Evolutionary conservation across 2,888 invertebrate species (phyloP).

Genomic region (Parascotia fuliginaria): DNA sequence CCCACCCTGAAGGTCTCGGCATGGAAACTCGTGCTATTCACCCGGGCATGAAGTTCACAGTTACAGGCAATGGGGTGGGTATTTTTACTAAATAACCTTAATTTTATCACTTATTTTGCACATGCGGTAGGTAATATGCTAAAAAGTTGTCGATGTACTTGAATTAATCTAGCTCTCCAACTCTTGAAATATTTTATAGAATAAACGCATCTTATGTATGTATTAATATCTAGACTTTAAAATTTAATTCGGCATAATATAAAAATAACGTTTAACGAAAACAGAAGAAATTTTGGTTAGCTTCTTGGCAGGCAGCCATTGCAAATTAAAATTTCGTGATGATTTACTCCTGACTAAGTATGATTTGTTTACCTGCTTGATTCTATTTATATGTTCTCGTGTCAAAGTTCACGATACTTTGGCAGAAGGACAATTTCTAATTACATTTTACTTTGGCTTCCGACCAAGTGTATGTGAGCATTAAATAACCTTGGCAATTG

Average conservation of each 20-base stretch:
- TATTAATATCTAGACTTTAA: too few relatives aligned
- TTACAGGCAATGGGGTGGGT: constrained; percentile 86
- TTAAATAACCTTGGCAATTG: constrained; percentile 50
- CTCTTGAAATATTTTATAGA: too few relatives aligned
- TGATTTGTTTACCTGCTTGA: constrained; percentile 53
- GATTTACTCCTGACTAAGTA: constrained; percentile 12
- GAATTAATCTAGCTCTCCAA: too few relatives aligned
- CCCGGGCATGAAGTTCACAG: constrained; percentile 88
- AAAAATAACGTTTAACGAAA: too few relatives aligned
- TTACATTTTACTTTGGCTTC: constrained; percentile 54
- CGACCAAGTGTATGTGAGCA: constrained; percentile 45
- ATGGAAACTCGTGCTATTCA: constrained; percentile 88
- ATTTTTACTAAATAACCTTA: too few relatives aligned
- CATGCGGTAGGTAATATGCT: too few relatives aligned
- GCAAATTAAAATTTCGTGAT: neutral
- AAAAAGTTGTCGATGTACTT: too few relatives aligned
- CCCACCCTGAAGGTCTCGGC: constrained; percentile 89
- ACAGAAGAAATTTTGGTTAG: neutral
- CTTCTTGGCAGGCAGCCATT: constrained; percentile 48
- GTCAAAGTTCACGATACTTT: constrained; percentile 53
- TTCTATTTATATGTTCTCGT: constrained; percentile 24
- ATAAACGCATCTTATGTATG: too few relatives aligned
- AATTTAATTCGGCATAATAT: too few relatives aligned
- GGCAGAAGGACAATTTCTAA: constrained; percentile 57
- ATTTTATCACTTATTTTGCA: too few relatives aligned